A percentile compares a stretch with the other conserved stretches of the same genome.
Conservation (phyloP, 2,888 invertebrate genomes). For the Tipula helvola region DNA sequence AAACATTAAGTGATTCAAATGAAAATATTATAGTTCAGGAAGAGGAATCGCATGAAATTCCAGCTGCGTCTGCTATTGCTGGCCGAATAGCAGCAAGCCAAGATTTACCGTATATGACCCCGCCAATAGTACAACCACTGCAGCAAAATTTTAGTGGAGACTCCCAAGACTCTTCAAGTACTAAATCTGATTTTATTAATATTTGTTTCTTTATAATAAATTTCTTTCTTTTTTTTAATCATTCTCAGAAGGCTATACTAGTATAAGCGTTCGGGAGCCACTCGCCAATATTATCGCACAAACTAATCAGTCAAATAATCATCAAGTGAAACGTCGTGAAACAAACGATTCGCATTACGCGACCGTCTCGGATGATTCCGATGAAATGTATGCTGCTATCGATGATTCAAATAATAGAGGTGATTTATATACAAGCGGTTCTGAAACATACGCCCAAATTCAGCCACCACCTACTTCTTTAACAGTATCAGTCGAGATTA, state of each 20-base stretch:
- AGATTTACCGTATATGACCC: constrained; percentile 82
- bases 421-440: constrained; percentile 58
- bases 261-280: constrained; percentile 82
- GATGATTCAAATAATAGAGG: constrained; percentile 56
- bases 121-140: constrained; percentile 46
- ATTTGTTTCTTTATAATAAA: not conserved
- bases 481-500: constrained; percentile 34
- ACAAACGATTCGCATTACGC: constrained; percentile 62
- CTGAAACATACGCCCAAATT: constrained; percentile 80
- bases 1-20: constrained; percentile 16
- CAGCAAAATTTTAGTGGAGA: constrained; percentile 76
- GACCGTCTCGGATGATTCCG: constrained; percentile 85
- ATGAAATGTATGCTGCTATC: constrained; percentile 85
- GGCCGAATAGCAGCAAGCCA: constrained; percentile 77
- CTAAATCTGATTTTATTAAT: constrained; percentile 22
- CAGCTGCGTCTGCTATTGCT: constrained; percentile 76
- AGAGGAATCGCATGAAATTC: constrained; percentile 43
- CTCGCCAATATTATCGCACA: constrained; percentile 63
- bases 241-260: constrained; percentile 73
- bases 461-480: constrained; percentile 43
- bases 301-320: constrained; percentile 38
- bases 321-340: constrained; percentile 31
- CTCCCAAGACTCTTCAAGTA: constrained; percentile 78
- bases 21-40: constrained; percentile 16
- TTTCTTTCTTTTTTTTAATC: constrained; percentile 13